These are phyloP conservation scores for Drosophila sturtevanti DNA, from an alignment of 1,140 invertebrate species.

Conservation along the genomic window DNA sequence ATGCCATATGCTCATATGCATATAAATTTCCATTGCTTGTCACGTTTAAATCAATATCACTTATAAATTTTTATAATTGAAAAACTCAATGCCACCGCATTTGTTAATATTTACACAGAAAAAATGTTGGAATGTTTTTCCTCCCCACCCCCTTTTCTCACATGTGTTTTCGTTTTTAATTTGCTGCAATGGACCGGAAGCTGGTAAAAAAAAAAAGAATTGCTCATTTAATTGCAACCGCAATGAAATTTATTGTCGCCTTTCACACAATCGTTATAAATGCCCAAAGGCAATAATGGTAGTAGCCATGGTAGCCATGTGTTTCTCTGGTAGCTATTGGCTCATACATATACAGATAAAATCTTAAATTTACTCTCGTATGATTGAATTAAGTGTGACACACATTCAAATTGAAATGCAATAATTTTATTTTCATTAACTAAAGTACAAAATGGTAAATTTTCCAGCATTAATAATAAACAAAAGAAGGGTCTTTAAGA, in stretches of 20 bases:
- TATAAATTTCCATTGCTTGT: slow-evolving; percentile 10
- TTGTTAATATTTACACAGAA: slow-evolving; percentile 4
- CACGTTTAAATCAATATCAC: slow-evolving; percentile 22
- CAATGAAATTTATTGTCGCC: slow-evolving; percentile 22
- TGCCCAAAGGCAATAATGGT: slow-evolving; percentile 8
- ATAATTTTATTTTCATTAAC: not conserved
- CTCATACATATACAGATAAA: slow-evolving; percentile 7
- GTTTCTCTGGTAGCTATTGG: not conserved
- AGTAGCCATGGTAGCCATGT: slow-evolving; percentile 1
- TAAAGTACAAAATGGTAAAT: too few species aligned
- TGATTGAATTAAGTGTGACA: not conserved
- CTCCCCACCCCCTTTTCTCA: too few species aligned
- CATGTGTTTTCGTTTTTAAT: slow-evolving; percentile 9
- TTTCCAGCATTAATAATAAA: too few species aligned
- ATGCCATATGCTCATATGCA: slow-evolving; percentile 10
- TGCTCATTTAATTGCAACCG: slow-evolving; percentile 22
- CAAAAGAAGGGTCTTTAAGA: too few species aligned
- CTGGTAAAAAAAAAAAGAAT: slow-evolving; percentile 13
- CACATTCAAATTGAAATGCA: not conserved
- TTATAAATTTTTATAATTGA: slow-evolving; percentile 10
- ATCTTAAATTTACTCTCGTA: not conserved
- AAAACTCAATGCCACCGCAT: slow-evolving; percentile 6
- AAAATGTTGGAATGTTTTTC: too few species aligned
- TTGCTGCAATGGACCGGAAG: not conserved
- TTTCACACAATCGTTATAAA: not conserved